Percentiles rank a stretch among this genome's conserved stretches.
These are phyloP conservation scores for Steatornis caripensis DNA, from an alignment of 2,113 vertebrate species.

Conservation along the genomic window DNA sequence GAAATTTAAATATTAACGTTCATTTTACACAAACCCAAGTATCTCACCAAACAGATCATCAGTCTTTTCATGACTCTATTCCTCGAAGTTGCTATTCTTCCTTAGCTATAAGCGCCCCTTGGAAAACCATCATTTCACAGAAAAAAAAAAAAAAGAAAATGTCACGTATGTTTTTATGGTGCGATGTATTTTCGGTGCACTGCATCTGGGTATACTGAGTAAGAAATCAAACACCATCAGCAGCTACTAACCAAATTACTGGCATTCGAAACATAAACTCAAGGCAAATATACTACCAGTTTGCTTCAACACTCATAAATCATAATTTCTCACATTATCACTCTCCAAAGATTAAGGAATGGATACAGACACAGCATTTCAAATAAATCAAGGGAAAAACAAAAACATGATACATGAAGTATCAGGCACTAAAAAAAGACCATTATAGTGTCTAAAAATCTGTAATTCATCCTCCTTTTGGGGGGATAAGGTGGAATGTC, in stretches of 20 bases:
- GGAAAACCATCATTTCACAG: not conserved
- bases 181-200: not conserved
- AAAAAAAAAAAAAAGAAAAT: not conserved
- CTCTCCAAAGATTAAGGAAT: not conserved
- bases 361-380: not conserved
- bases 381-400: not conserved
- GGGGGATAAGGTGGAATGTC: not conserved
- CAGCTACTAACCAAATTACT: not conserved
- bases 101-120: not conserved
- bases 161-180: not conserved
- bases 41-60: not conserved
- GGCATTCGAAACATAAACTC: not conserved
- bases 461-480: not conserved
- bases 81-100: not conserved
- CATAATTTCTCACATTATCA: not conserved
- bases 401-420: not conserved
- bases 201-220: not conserved
- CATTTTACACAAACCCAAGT: not conserved
- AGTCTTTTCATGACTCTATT: not conserved
- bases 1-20: not conserved
- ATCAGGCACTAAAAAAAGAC: not conserved
- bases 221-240: not conserved
- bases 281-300: not conserved
- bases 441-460: not conserved
- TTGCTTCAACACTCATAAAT: not conserved